Conservation (phyloP, 1,140 invertebrate species). For the Bombus picipes region DNA sequence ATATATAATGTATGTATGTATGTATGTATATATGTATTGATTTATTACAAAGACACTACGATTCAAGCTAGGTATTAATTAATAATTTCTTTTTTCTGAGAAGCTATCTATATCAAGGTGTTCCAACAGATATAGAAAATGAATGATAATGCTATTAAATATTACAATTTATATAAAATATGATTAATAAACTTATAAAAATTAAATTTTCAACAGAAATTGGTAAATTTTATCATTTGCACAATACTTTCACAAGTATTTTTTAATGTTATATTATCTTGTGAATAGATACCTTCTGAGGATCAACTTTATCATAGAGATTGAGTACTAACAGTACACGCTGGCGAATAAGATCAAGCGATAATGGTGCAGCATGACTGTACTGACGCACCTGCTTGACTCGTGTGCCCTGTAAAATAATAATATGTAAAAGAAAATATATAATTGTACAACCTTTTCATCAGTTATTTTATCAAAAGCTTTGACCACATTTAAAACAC, state of each 20-base stretch:
- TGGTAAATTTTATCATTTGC: not conserved
- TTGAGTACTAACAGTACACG: constrained; percentile 96
- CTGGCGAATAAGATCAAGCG: constrained; percentile 91
- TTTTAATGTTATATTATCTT: constrained; percentile 34
- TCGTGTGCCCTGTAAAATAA: constrained; percentile 87
- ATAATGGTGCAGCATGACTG: constrained; percentile 88
- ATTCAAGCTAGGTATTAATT: constrained; percentile 76
- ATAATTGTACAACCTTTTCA: constrained; percentile 86
- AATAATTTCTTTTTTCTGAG: constrained; percentile 27
- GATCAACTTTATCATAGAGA: constrained; percentile 98
- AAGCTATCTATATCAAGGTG: constrained; percentile 52
- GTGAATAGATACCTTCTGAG: constrained; percentile 90
- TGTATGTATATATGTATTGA: constrained; percentile 40
- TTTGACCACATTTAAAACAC: constrained; percentile 90
- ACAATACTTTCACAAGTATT: constrained; percentile 41
- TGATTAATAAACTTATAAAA: not conserved
- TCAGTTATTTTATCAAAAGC: constrained; percentile 91
- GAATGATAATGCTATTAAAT: not conserved
- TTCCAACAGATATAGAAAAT: constrained; percentile 27
- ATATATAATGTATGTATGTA: too few species aligned
- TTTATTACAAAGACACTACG: constrained; percentile 70
- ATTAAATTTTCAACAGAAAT: not conserved
- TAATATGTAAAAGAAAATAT: constrained; percentile 75
- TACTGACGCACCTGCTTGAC: constrained; percentile 86
- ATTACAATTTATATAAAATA: not conserved